Evolutionary conservation across 2,113 vertebrate genomes (phyloP).

Genomic region (Centropus bengalensis): DNA sequence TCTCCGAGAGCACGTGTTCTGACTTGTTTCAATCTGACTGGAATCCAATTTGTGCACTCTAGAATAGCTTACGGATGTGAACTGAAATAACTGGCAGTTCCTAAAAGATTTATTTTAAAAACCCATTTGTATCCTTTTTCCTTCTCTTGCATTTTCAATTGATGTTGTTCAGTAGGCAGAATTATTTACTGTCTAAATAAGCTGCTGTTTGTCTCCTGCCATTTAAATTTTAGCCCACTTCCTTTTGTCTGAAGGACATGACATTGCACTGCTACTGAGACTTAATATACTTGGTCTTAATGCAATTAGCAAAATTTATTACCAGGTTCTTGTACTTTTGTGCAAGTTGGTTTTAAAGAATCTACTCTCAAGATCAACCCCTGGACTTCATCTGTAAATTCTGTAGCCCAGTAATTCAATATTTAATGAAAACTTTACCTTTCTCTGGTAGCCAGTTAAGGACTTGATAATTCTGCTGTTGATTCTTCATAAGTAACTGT

Average conservation of each 20-base stretch:
- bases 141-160: not conserved
- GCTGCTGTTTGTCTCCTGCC: not conserved
- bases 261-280: not conserved
- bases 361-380: not conserved
- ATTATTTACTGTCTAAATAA: not conserved
- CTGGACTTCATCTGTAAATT: not conserved
- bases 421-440: not conserved
- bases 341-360: not conserved
- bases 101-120: not conserved
- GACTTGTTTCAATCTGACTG: not conserved
- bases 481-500: not conserved
- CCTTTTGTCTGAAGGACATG: not conserved
- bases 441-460: not conserved
- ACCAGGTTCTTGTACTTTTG: not conserved
- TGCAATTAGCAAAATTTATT: not conserved
- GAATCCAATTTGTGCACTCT: not conserved
- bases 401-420: not conserved
- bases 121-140: not conserved
- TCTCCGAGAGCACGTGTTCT: not conserved
- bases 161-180: not conserved
- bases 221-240: not conserved
- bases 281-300: not conserved
- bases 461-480: not conserved
- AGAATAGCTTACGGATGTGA: not conserved
- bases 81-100: not conserved